Evolutionary conservation across 1,140 invertebrate genomes (phyloP).

Genomic region (Achroia grisella): DNA sequence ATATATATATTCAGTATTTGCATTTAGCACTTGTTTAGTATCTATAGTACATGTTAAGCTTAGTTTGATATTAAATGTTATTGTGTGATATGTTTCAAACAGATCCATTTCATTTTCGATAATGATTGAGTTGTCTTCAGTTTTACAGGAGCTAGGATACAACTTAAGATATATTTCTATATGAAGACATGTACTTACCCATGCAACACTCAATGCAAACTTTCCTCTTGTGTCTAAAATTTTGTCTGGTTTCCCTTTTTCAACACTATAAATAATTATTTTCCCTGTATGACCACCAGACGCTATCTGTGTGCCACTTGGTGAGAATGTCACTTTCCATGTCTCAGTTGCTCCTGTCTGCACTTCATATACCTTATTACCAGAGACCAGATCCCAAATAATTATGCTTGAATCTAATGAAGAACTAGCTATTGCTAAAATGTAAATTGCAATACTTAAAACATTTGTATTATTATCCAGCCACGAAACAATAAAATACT

Average conservation of each 20-base stretch:
- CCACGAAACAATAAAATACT: no score
- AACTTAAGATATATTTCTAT: no score
- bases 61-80: no score
- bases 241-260: constrained; percentile 88
- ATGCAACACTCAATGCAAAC: constrained; percentile 95
- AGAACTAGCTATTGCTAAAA: constrained; percentile 90
- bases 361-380: constrained; percentile 88
- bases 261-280: constrained; percentile 91
- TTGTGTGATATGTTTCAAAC: no score
- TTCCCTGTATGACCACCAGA: constrained; percentile 94
- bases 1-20: no score
- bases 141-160: no score
- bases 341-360: constrained; percentile 92
- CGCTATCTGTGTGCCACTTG: constrained; percentile 91
- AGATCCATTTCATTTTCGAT: no score
- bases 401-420: constrained; percentile 93
- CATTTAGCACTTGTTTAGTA: no score
- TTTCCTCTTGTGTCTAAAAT: constrained; percentile 94
- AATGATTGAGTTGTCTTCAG: no score
- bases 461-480: no score
- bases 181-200: constrained; percentile 78
- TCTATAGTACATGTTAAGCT: no score
- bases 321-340: constrained; percentile 96
- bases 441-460: not conserved
- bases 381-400: constrained; percentile 92